Base-by-base conservation (phyloP, 2,888 invertebrate genomes). In the Napeogenes inachia region DNA sequence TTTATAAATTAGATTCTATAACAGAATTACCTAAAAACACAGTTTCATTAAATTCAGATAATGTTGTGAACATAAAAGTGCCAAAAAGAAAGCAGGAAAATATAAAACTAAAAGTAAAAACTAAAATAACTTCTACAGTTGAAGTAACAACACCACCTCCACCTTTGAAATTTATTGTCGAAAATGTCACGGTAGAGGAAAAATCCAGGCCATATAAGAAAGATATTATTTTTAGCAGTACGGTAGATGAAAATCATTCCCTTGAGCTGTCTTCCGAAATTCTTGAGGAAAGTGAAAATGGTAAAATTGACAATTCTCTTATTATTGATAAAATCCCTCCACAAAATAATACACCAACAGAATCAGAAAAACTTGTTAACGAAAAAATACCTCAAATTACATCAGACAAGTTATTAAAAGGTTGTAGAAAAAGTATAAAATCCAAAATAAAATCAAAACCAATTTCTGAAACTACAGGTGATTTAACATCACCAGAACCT, bases 111-210 rank as follows among this genome's bases (percentile, higher is more conserved):
- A 88, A 87, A 78, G 74, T 87, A 54, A 92, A 91, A 83, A 81
- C 89, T 12, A 90, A 91, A 77, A 92, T 93, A 32, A 92, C 92
- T 10, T 80, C 90, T 12, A 85, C 90, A 0, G 91, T 93, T 6
- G 91, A 92, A 72, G 76, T 93, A 54, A 87, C 89, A 57, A 77
- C 89, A 56, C 80, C 87, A 42, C 81, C 76, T 63, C 87, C 84
- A 68, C 86, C 87, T 8, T 77, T 92, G 38, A 93, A 92, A 78
- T 91, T 91, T 67, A 82, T 89, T 59, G 82, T 93, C 45, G 92
- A 92, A 73, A 89, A 93, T 72, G 82, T 92, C 5, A 88, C 88
- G 35, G 92, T 94, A 13, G 93, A 93, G 78, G 93, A 93, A 82
- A 90, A 87, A 57, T 66, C 73, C 45, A 70, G 72, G 47, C 61